phyloP scores from a whole-genome alignment of 2,113 vertebrate species.

The Coptodon bakossiorum region DNA sequence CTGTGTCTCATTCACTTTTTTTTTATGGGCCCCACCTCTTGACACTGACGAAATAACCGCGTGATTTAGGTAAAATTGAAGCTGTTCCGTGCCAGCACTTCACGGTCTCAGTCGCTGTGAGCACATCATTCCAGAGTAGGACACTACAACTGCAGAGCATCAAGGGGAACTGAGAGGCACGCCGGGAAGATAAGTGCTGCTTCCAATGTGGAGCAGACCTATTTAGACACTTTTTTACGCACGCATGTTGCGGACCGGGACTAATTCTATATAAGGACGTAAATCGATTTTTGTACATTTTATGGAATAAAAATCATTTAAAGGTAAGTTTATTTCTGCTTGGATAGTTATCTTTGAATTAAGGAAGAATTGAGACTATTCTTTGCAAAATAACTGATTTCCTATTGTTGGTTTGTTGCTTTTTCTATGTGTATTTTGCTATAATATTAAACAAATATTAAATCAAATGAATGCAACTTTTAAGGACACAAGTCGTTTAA shows the following conservation, averaged over 20 bases:
- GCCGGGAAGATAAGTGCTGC: constrained; percentile 5
- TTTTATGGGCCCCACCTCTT: constrained; percentile 80
- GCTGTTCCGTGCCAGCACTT: constrained; percentile 75
- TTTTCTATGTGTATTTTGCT: neutral
- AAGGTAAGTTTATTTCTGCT: constrained; percentile 40
- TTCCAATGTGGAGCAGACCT: constrained; percentile 23
- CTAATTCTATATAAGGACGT: constrained; percentile 41
- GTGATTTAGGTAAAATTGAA: constrained; percentile 85
- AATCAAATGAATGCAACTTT: neutral
- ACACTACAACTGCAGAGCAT: constrained; percentile 30
- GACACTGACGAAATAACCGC: constrained; percentile 84
- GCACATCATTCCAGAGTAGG: constrained; percentile 54
- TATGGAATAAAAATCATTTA: constrained; percentile 59
- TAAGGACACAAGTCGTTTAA: neutral
- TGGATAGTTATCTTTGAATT: neutral
- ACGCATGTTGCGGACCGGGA: constrained; percentile 48
- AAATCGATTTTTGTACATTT: constrained; percentile 4
- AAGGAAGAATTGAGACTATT: neutral
- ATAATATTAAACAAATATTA: neutral
- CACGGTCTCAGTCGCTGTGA: constrained; percentile 57
- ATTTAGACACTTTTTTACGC: constrained; percentile 14
- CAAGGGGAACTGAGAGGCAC: neutral
- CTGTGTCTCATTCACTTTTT: constrained; percentile 70
- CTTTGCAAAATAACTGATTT: neutral
- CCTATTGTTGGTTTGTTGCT: neutral